Evolutionary conservation across 2,888 invertebrate genomes (phyloP).

Genomic region (Volucella inanis): DNA sequence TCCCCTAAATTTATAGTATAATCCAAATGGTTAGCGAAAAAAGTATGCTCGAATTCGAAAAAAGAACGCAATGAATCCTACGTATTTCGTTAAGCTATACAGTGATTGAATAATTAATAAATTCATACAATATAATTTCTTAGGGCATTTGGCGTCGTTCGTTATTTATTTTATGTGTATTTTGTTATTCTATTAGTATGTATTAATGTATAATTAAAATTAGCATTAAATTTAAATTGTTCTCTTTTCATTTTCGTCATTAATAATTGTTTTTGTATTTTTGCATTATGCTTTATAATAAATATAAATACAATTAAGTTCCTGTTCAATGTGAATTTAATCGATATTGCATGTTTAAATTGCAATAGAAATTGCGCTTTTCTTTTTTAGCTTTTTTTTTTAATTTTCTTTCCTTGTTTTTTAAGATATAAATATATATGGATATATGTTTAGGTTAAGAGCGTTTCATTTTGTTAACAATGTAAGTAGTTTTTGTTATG

Average conservation of each 20-base stretch:
- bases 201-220: slow-evolving; percentile 38
- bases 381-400: slow-evolving; percentile 25
- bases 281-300: slow-evolving; percentile 52
- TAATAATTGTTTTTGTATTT: neutral
- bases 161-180: slow-evolving; percentile 29
- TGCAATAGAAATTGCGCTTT: slow-evolving; percentile 52
- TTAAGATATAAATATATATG: slow-evolving; percentile 48
- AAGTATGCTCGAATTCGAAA: neutral
- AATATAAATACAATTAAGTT: slow-evolving; percentile 66
- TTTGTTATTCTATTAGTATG: slow-evolving; percentile 43
- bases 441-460: slow-evolving; percentile 53
- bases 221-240: slow-evolving; percentile 48
- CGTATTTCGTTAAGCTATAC: slow-evolving; percentile 17
- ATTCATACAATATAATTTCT: slow-evolving; percentile 33
- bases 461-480: slow-evolving; percentile 66
- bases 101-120: slow-evolving; percentile 45
- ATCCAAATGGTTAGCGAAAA: slow-evolving; percentile 17
- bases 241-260: slow-evolving; percentile 18
- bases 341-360: slow-evolving; percentile 56
- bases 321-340: slow-evolving; percentile 74
- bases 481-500: slow-evolving; percentile 47
- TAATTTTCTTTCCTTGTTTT: too few species aligned
- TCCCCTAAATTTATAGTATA: neutral
- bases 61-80: slow-evolving; percentile 30
- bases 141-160: slow-evolving; percentile 68